Evolutionary conservation across 1,140 invertebrate genomes (phyloP), one percentile per base, ranked within the genome.

Genomic region (Ips nitidus): DNA sequence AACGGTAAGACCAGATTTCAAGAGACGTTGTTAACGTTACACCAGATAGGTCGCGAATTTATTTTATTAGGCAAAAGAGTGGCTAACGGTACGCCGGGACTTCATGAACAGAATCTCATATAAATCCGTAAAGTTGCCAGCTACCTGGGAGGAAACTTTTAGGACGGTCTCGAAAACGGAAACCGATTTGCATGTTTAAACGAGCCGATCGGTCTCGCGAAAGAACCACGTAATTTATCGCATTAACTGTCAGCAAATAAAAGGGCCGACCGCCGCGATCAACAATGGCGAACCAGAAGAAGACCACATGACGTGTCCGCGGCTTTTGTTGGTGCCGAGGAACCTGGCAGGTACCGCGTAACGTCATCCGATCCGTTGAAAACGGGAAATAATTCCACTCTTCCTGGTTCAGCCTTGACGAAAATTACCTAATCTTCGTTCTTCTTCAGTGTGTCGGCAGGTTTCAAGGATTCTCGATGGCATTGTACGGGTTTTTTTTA

Each of bases 61-160:
- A 70, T 70, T 70, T 70, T 70, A 70, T 70, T 70, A 70, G 55
- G 69, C 69, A 70, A 70, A 70, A 63, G 60, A 63, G 53, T 39
- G 53, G 56, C 41, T 70, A 70, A 70, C 69, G 69, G 69, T 64
- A 65, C 43, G 22, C 52, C 7, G 66, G 8, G 42, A 56, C 68
- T 40, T 64, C 57, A 63, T 52, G 68, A 64, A 52, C 66, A 59
- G 60, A 64, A 70, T 61, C 52, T 64, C 68, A 52, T 43, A 67
- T 67, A 67, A 67, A 67, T 67, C 43, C 45, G 36, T 41, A 22
- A 53, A 40, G 39, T 64, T 64, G 38, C n/a, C 47, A 4, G 22
- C n/a, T 7, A 62, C 36, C 8, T 22, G 40, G 45, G 41, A 22
- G 45, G 45, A 50, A 50, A 50, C 45, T 6, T 50, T 50, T 50